phyloP scores from a whole-genome alignment of 2,113 vertebrate genomes.

The Pseudopipra pipra region DNA sequence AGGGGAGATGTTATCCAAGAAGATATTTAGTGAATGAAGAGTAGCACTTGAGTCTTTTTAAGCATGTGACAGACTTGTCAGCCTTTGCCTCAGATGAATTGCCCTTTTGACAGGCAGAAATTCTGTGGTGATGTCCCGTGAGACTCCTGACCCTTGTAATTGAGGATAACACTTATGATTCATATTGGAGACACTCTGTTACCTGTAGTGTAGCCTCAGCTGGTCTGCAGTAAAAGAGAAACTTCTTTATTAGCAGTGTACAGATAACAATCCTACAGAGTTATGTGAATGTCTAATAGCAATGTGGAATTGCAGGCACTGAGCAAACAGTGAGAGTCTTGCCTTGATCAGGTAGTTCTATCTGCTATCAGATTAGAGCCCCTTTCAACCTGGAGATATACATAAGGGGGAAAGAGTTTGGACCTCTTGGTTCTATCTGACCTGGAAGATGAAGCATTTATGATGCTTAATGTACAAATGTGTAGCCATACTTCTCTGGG shows the following conservation, averaged over 20 bases:
- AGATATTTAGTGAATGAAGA: not conserved
- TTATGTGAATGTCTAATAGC: not conserved
- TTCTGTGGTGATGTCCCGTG: not conserved
- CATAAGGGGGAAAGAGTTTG: not conserved
- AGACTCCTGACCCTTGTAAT: not conserved
- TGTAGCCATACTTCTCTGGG: not conserved
- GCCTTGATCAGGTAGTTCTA: not conserved
- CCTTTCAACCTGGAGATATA: not conserved
- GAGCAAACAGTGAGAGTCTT: not conserved
- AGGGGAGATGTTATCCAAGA: not conserved
- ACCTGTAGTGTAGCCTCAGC: not conserved
- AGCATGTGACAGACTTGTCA: not conserved
- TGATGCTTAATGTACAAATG: not conserved
- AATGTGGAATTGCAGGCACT: not conserved
- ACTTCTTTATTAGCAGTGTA: not conserved
- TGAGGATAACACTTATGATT: not conserved
- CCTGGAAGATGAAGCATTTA: not conserved
- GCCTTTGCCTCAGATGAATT: not conserved
- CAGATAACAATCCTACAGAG: not conserved
- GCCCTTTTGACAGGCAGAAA: not conserved
- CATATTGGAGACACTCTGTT: not conserved
- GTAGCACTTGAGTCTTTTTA: not conserved
- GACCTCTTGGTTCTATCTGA: not conserved
- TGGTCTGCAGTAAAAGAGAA: not conserved
- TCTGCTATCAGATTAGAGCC: not conserved